Evolutionary conservation across 30 jellyfish, hydroid and myxozoan species (phyloP).

Genomic region (Aurelia aurita): DNA sequence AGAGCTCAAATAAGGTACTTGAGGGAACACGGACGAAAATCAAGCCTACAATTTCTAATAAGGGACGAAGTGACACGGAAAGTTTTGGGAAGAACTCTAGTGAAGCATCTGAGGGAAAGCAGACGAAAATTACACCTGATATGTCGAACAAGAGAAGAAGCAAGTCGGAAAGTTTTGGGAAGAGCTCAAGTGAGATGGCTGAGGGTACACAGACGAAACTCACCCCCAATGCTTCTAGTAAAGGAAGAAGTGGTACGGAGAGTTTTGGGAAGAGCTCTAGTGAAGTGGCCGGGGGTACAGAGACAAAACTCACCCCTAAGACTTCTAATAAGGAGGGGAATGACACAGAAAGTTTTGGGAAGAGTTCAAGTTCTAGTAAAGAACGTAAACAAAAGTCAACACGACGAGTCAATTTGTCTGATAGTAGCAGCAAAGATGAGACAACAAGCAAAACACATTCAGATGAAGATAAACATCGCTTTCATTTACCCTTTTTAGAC

Average conservation of each 20-base stretch:
- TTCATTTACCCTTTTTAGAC: constrained; percentile 15
- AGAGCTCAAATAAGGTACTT: neutral
- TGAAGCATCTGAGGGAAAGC: no score
- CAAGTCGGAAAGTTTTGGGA: no score
- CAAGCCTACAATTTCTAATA: no score
- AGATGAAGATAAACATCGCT: constrained; percentile 46
- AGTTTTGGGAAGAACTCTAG: neutral
- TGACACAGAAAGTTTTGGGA: constrained; percentile 7
- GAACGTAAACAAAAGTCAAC: constrained; percentile 12
- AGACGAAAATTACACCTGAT: no score
- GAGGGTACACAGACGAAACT: no score
- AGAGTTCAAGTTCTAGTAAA: constrained; percentile 12
- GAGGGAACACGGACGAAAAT: neutral
- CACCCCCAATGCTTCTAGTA: neutral
- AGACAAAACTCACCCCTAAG: neutral
- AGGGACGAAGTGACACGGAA: no score
- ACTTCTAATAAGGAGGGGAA: neutral
- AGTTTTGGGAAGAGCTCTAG: neutral
- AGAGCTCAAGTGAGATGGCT: no score
- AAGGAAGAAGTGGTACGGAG: neutral
- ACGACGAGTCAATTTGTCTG: constrained; percentile 23
- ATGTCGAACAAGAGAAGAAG: no score
- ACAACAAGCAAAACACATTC: constrained; percentile 40
- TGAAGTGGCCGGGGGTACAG: no score
- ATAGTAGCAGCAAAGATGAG: constrained; percentile 51